Evolutionary conservation across 2,888 invertebrate species (phyloP), one percentile per base, ranked within the genome.

Genomic region (Watsonalla binaria): DNA sequence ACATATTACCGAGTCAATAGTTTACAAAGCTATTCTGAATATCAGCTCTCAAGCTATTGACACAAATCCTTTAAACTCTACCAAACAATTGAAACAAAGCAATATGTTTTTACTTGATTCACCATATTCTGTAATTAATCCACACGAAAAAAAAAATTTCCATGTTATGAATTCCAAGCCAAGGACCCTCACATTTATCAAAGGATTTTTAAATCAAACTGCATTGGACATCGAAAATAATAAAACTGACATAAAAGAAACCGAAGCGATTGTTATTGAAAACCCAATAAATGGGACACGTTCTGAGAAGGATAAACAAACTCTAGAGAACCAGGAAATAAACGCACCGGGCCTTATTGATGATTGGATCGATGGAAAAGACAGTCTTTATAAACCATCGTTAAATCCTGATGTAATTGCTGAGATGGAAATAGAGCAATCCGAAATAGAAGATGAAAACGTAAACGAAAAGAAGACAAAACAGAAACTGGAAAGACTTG

Each of bases 171-270:
- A 73, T 39, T 70, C 47, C 37, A 78, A 75, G 52, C 65, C 66
- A 51, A 60, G 51, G 33, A 33, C 51, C 33, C 55, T 59, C 6
- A 47, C 46, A 13, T 14, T 58, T 4, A 6, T 59, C 0, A 89
- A 82, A 78, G 86, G 86, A 37, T 90, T 90, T 70, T 70, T 90
- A 47, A 90, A 90, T 72, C 83, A 88, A 78, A 87, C 88, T 15
- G 78, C 66, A 33, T 73, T 90, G 46, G 87, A 89, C 53, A 71
- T 76, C 0, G 85, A 87, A 70, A 85, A 85, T 35, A 62, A 42
- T 46, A 68, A 70, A 9, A 37, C 4, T 2, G 72, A 65, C 45
- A 55, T 61, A 42, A 87, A 84, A 62, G 71, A 77, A 39, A 77
- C 80, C 8, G 81, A 80, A 33, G 67, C 77, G 34, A 84, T 90